Conservation (phyloP, 2,797 vertebrate genomes). For the Premnoplex brunnescens region DNA sequence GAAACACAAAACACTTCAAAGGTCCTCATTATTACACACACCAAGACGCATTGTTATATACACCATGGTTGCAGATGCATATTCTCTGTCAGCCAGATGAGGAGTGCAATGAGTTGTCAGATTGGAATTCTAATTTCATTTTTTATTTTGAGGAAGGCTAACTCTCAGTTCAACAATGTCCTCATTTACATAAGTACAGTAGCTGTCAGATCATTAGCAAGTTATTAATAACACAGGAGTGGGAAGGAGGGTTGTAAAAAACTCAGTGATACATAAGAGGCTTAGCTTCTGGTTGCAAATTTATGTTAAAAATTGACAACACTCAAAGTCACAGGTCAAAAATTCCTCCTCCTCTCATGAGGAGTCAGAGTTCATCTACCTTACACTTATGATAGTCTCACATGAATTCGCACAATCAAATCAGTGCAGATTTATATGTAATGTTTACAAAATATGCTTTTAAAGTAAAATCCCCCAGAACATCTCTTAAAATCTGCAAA, state of each 20-base stretch:
- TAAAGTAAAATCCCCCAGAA: not conserved
- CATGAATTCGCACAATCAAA: not conserved
- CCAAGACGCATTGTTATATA: not conserved
- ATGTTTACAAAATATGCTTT: not conserved
- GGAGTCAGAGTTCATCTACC: not conserved
- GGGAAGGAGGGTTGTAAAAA: not conserved
- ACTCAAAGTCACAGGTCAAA: not conserved
- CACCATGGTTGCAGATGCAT: not conserved
- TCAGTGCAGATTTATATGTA: not conserved
- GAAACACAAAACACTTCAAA: not conserved
- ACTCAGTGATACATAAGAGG: not conserved
- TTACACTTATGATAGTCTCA: not conserved
- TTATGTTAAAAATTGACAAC: not conserved
- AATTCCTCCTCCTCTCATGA: not conserved
- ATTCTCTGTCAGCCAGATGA: not conserved
- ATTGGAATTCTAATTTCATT: not conserved
- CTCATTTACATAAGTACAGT: slow-evolving; percentile 47
- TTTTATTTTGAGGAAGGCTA: not conserved
- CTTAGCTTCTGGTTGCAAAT: not conserved
- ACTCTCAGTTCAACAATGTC: slow-evolving; percentile 24
- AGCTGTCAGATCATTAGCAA: slow-evolving; percentile 46
- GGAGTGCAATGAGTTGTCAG: not conserved
- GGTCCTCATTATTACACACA: not conserved
- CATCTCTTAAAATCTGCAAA: too few species aligned
- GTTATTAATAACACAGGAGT: slow-evolving; percentile 19